Evolutionary conservation across 2,113 vertebrate species (phyloP).

Genomic region (Forbesichthys papilliferus): DNA sequence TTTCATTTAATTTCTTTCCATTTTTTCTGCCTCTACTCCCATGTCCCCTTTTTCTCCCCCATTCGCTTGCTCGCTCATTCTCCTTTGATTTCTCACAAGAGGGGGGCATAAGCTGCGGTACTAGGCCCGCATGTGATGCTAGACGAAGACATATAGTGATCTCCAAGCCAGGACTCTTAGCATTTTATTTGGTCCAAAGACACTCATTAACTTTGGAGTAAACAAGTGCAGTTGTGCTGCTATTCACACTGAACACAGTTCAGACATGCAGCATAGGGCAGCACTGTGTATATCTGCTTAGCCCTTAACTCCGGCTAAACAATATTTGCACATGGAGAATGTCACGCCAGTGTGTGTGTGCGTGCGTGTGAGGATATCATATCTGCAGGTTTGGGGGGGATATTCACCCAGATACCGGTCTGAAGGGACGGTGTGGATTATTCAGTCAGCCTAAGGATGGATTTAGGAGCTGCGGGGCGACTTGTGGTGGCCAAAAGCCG

Average conservation of each 20-base stretch:
- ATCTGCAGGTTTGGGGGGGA: slow-evolving; percentile 35
- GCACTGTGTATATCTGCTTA: slow-evolving; percentile 21
- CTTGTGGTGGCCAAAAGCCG: slow-evolving; percentile 53
- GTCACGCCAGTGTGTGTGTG: slow-evolving; percentile 41
- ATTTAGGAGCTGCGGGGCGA: slow-evolving; percentile 36
- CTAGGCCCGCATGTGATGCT: slow-evolving; percentile 25
- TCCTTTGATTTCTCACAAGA: slow-evolving; percentile 20
- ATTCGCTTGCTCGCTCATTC: slow-evolving; percentile 13
- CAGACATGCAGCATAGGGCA: slow-evolving; percentile 6
- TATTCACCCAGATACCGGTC: slow-evolving; percentile 49
- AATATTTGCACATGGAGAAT: slow-evolving; percentile 45
- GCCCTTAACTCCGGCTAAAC: slow-evolving; percentile 32
- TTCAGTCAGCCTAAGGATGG: slow-evolving; percentile 51
- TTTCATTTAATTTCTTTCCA: slow-evolving; percentile 53
- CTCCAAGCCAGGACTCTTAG: slow-evolving; percentile 10
- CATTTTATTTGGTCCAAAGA: slow-evolving; percentile 27
- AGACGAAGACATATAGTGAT: slow-evolving; percentile 45
- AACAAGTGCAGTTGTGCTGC: slow-evolving; percentile 22
- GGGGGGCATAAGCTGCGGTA: neutral
- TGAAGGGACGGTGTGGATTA: slow-evolving; percentile 62
- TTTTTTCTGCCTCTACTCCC: slow-evolving; percentile 25
- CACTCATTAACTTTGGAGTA: slow-evolving; percentile 35
- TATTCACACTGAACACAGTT: slow-evolving; percentile 10
- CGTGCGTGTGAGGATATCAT: slow-evolving; percentile 38
- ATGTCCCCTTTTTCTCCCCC: neutral